These are phyloP conservation scores for Drosophila pachea DNA, from an alignment of 1,140 invertebrate genomes.

Conservation along the genomic window DNA sequence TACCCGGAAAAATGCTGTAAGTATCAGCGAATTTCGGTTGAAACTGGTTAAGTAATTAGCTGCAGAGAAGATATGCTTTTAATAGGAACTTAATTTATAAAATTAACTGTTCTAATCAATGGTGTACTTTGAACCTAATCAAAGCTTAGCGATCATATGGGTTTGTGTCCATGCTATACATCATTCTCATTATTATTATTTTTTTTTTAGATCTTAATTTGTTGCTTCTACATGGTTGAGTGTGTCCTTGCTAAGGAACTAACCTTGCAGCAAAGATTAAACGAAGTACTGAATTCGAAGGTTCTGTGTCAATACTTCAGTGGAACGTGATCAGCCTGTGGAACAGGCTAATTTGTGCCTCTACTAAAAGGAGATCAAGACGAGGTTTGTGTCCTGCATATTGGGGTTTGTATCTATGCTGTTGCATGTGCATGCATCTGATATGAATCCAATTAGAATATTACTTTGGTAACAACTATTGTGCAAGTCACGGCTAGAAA, in stretches of 20 bases:
- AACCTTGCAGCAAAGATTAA: no score
- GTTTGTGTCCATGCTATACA: constrained; percentile 4
- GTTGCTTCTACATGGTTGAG: no score
- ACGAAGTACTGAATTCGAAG: no score
- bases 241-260: not conserved
- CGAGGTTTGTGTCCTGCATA: not conserved
- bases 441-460: constrained; percentile 2
- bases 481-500: constrained; percentile 23
- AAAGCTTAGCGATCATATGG: not conserved
- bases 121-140: not conserved
- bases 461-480: constrained; percentile 1
- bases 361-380: not conserved
- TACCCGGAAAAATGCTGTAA: constrained; percentile 13
- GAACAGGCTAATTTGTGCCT: no score
- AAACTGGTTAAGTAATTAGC: constrained; percentile 22
- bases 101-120: not conserved
- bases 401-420: not conserved
- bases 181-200: no score
- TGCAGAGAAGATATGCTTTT: not conserved
- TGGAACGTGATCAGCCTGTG: no score
- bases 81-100: not conserved
- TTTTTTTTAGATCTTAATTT: no score
- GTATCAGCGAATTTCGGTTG: constrained; percentile 10
- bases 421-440: not conserved
- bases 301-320: no score